Evolutionary conservation across 2,113 vertebrate species (phyloP), one percentile per base, ranked within the genome.

Genomic region (Cephalophus harveyi): DNA sequence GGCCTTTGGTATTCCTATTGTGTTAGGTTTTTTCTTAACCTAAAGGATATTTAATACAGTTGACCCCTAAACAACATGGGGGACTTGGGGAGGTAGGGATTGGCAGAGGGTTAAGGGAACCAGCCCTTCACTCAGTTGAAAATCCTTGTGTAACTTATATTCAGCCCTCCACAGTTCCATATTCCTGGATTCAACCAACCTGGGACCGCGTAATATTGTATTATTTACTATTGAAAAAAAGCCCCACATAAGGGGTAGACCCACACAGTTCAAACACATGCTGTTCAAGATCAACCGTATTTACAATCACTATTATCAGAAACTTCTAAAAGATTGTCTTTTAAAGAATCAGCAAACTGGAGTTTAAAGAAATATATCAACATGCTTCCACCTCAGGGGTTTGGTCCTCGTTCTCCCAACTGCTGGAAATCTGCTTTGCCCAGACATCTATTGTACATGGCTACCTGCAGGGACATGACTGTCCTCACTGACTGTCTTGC

Each of bases 301-400:
- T 91, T 84, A 87, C 4, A 85, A 52, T 23, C 57, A 28, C 27
- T 43, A 27, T 23, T 57, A 16, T 28, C 40, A 92, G 12, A 57
- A 76, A 89, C 30, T 67, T 79, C 50, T 55, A 67, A 36, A 79
- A 89, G 23, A 0, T 48, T 27, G 36, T 16, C 25, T 60, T 83
- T 83, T 52, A n/a, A 52, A 82, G 30, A 78, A 27, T 57, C 46
- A 54, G 16, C 50, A 54, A 90, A 95, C 11, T 17, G n/a, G 40
- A 82, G 1, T 33, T 2, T 55, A 86, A 64, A 71, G 33, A 55
- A 79, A 79, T n/a, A 25, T 2, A n/a, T 5, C 16, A 23, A 13
- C 0, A 0, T 27, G 27, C 7, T 67, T 33, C 30, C 11, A 2
- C 5, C 12, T 81, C 16, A 15, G 28, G 11, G 52, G 14, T 81